Conservation (phyloP, 2,113 vertebrate genomes). For the Rhynchopsitta pachyrhyncha region DNA sequence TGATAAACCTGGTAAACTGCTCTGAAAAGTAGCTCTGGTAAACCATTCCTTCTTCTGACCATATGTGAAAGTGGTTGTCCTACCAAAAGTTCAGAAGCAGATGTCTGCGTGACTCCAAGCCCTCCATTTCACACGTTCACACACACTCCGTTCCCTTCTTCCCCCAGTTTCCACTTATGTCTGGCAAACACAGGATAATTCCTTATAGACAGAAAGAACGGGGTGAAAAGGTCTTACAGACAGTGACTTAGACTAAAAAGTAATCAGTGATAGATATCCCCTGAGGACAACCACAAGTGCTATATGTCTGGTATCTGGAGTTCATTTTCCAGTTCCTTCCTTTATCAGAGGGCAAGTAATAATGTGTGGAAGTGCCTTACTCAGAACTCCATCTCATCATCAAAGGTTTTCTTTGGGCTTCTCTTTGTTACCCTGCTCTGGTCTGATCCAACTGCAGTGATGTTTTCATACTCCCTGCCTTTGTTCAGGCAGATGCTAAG, state of each 20-base stretch:
- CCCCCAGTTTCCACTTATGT: background rate
- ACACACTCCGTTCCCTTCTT: background rate
- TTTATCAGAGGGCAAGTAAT: background rate
- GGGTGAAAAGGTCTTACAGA: background rate
- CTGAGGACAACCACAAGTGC: background rate
- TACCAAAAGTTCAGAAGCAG: background rate
- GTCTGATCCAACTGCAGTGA: background rate
- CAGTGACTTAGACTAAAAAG: background rate
- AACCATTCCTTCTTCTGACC: background rate
- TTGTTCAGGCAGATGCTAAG: constrained; percentile 4
- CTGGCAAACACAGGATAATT: background rate
- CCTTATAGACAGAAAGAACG: background rate
- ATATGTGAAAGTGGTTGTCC: background rate
- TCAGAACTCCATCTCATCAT: background rate
- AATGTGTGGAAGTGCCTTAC: background rate
- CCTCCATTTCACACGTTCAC: background rate
- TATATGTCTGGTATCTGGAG: background rate
- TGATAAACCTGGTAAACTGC: no score
- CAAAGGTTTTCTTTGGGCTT: background rate
- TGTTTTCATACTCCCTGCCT: background rate
- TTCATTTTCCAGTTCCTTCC: background rate
- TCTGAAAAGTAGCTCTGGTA: background rate
- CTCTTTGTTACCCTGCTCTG: background rate
- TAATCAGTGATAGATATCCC: background rate
- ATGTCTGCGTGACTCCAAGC: background rate